phyloP scores from a whole-genome alignment of 2,113 vertebrate genomes.

The Zosterops hypoxanthus region DNA sequence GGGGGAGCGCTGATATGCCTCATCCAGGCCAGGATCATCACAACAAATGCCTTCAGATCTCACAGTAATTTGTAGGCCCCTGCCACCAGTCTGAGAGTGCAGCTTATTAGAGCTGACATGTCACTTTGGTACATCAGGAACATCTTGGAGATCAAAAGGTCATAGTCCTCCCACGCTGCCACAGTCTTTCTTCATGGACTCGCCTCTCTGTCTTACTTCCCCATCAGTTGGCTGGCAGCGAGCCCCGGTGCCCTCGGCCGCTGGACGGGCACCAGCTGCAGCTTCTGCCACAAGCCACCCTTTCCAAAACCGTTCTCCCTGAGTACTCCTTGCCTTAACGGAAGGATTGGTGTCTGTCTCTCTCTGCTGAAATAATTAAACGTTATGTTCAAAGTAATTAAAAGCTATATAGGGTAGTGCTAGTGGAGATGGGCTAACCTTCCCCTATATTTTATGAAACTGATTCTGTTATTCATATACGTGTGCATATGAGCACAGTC shows the following conservation, averaged over 20 bases:
- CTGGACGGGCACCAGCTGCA: background rate
- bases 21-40: conserved; percentile 6
- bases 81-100: background rate
- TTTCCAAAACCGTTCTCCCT: background rate
- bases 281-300: background rate
- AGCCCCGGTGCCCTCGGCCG: background rate
- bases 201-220: background rate
- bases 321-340: background rate
- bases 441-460: background rate
- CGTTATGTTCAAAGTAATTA: background rate
- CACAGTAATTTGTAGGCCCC: conserved; percentile 54
- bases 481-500: background rate
- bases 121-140: conserved; percentile 55
- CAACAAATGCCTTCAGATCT: conserved; percentile 65
- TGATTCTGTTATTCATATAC: background rate
- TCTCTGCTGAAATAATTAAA: background rate
- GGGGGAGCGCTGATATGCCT: background rate
- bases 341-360: background rate
- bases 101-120: conserved; percentile 61
- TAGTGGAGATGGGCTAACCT: background rate
- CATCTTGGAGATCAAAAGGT: conserved; percentile 56
- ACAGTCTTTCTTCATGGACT: background rate
- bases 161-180: conserved; percentile 61
- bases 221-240: background rate
- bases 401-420: background rate